phyloP scores from a whole-genome alignment of 1,140 invertebrate genomes.

The Trialeurodes vaporariorum region DNA sequence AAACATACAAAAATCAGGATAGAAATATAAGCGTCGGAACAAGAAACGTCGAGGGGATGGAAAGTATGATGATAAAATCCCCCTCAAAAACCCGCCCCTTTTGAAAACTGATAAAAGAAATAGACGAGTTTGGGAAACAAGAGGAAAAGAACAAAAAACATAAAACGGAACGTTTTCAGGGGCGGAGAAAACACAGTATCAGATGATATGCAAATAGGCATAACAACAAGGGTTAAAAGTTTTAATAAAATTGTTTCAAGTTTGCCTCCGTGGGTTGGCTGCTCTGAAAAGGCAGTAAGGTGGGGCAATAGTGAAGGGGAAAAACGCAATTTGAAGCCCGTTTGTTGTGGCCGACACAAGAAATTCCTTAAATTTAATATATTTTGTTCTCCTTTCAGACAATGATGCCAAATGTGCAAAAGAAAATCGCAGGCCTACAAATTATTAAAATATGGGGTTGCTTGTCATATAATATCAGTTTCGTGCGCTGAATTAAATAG shows the following conservation, averaged over 20 bases:
- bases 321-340: neutral
- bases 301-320: neutral
- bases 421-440: too few species aligned
- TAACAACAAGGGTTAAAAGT: neutral
- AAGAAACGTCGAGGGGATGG: too few species aligned
- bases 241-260: constrained; percentile 1
- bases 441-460: too few species aligned
- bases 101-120: neutral
- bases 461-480: too few species aligned
- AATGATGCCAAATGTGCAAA: too few species aligned
- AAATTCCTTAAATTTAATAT: neutral
- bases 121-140: neutral
- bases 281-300: neutral
- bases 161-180: neutral
- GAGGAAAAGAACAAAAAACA: neutral
- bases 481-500: too few species aligned
- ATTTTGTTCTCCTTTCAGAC: neutral
- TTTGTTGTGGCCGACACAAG: neutral
- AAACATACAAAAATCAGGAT: too few species aligned
- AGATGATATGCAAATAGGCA: neutral
- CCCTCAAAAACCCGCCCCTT: too few species aligned
- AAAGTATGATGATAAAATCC: too few species aligned
- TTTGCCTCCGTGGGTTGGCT: neutral
- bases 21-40: too few species aligned
- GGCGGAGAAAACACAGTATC: neutral